Evolutionary conservation across 2,797 vertebrate species (phyloP).

Genomic region (Adelosebastes latens): DNA sequence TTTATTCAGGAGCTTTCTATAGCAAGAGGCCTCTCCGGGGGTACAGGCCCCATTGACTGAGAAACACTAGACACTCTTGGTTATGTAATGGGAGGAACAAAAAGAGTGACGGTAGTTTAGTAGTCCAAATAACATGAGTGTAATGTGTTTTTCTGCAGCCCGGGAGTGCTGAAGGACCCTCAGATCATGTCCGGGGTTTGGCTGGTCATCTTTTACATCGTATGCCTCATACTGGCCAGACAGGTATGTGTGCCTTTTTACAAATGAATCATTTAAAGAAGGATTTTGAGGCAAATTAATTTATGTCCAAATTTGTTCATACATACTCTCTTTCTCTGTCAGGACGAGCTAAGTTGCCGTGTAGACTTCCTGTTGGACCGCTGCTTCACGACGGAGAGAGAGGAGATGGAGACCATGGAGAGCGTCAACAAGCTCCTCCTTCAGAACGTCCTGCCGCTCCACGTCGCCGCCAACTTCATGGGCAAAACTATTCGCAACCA

Average conservation of each 20-base stretch:
- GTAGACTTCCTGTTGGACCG: conserved; percentile 89
- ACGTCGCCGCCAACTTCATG: conserved; percentile 89
- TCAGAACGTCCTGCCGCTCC: conserved; percentile 89
- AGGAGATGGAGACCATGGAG: conserved; percentile 91
- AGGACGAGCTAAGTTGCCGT: conserved; percentile 90
- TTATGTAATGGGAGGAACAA: background rate
- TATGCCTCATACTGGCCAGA: conserved; percentile 86
- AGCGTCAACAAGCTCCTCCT: conserved; percentile 90
- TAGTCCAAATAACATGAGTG: background rate
- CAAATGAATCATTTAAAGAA: no score
- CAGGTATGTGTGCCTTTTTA: conserved; percentile 79
- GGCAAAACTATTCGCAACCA: conserved; percentile 87
- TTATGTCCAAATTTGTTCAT: background rate
- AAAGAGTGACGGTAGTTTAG: background rate
- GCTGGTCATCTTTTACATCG: conserved; percentile 89
- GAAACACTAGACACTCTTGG: conserved; percentile 27
- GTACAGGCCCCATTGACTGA: background rate
- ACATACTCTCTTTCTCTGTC: background rate
- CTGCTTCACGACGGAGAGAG: conserved; percentile 85
- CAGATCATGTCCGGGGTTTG: conserved; percentile 89
- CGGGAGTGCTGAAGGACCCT: conserved; percentile 89
- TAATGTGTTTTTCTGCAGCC: conserved; percentile 67
- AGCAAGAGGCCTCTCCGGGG: background rate
- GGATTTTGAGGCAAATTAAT: background rate
- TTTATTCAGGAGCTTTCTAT: conserved; percentile 58